Base-by-base conservation (phyloP, 2,113 vertebrate genomes). In the Philantomba maxwellii region DNA sequence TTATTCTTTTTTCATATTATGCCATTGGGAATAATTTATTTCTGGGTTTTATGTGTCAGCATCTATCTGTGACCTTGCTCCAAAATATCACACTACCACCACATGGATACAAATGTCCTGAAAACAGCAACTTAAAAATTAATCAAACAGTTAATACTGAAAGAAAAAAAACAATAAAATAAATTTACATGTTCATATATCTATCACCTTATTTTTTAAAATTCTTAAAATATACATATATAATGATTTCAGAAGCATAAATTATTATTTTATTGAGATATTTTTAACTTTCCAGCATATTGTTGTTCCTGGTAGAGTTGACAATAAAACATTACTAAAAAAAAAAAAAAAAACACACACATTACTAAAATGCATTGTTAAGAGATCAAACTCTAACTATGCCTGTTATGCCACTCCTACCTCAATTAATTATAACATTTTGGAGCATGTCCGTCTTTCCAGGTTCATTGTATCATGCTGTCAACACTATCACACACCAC, bases 11-110 rank as follows among this genome's bases (percentile, higher is more conserved):
- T 39, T 78, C 53, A 93, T 64, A 58, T 36, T 6, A 7, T 53
- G 25, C 39, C 73, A 53, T 21, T 17, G 82, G 30, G 30, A 93
- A 95, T 55, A 80, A 80, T 89, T 95, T 70, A 88, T 87, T 66
- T 43, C 77, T 94, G 70, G 13, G 73, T 17, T 77, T 97, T 75
- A 75, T 53, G 89, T 77, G 8, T 87, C 58, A 58, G 47, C n/a
- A 70, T 36, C 45, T 89, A 43, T 26, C 30, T 57, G 3, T 83
- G 86, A 91, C 28, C 36, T 82, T 92, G 25, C 28, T 89, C n/a
- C 21, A 73, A 75, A 86, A 17, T 73, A 53, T 45, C 23, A 86
- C 57, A 55, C 30, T 11, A 85, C 36, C 51, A 47, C 23, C 49
- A 64, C 60, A 73, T 15, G 78, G 49, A 78, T 33, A 43, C 2